phyloP scores from a whole-genome alignment of 2,888 invertebrate genomes.

The Ernsta delagoae region DNA sequence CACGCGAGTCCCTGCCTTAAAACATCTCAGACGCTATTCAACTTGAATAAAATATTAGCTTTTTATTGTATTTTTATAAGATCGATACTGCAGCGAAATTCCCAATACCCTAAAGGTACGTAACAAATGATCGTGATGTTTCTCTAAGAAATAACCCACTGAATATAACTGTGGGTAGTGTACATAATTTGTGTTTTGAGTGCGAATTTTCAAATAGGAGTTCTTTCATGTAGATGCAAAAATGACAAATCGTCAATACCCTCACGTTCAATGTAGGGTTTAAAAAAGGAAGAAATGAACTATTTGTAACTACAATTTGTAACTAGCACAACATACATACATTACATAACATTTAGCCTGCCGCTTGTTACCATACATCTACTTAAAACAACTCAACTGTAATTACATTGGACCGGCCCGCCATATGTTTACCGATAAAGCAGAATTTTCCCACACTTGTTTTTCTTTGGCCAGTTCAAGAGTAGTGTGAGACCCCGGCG shows the following conservation, averaged over 20 bases:
- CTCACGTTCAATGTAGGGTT: no score
- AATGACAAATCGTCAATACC: no score
- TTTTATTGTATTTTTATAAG: background rate
- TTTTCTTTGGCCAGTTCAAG: conserved; percentile 54
- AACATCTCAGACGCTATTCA: conserved; percentile 4
- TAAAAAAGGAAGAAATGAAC: no score
- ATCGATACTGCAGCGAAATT: background rate
- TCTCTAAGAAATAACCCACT: no score
- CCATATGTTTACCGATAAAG: conserved; percentile 54
- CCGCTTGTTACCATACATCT: conserved; percentile 9
- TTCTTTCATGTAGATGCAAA: no score
- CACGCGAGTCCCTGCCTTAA: conserved; percentile 6
- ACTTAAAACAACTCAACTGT: conserved; percentile 30
- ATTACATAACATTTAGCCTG: conserved; percentile 15
- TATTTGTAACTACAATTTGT: no score
- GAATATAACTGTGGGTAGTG: no score
- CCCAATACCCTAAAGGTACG: background rate
- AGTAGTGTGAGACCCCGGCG: conserved; percentile 63
- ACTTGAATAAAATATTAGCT: background rate
- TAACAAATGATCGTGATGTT: no score
- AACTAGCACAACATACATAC: background rate
- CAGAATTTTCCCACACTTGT: conserved; percentile 66
- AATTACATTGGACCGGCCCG: conserved; percentile 44
- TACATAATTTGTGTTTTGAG: no score
- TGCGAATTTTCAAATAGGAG: no score